phyloP scores from a whole-genome alignment of 2,888 invertebrate species.

The Eurois occulta region DNA sequence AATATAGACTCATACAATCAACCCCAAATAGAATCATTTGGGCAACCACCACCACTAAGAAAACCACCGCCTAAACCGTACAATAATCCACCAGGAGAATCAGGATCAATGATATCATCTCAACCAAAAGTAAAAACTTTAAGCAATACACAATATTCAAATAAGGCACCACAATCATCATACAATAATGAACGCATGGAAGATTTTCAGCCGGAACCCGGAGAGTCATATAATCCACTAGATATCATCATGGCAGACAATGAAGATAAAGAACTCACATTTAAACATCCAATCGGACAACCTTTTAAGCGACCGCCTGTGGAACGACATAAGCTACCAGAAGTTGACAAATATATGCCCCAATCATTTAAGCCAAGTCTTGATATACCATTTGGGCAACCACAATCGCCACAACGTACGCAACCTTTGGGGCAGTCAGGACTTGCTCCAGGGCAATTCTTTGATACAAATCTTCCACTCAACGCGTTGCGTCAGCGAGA shows the following conservation, averaged over 20 bases:
- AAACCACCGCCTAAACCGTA: not conserved
- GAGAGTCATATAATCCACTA: constrained; percentile 37
- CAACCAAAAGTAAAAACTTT: constrained; percentile 7
- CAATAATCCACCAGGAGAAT: not conserved
- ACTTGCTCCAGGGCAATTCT: not conserved
- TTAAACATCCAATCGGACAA: constrained; percentile 7
- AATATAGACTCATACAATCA: not conserved
- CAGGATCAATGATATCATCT: constrained; percentile 1
- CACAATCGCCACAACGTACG: not conserved
- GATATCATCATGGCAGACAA: constrained; percentile 45
- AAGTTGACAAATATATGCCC: not conserved
- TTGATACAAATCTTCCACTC: not conserved
- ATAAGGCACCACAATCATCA: not conserved
- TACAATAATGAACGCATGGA: constrained; percentile 1
- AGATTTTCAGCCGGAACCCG: constrained; percentile 10
- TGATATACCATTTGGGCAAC: constrained; percentile 1
- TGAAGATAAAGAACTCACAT: constrained; percentile 10
- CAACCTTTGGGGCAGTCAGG: not conserved
- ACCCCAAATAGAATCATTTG: constrained; percentile 1
- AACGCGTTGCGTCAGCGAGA: not conserved
- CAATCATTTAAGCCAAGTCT: constrained; percentile 1
- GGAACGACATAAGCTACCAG: constrained; percentile 14
- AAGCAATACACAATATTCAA: constrained; percentile 18
- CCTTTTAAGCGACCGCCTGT: constrained; percentile 11
- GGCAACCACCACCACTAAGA: not conserved